Base-by-base conservation (phyloP, 2,888 invertebrate species). In the Euzophera pinguis region DNA sequence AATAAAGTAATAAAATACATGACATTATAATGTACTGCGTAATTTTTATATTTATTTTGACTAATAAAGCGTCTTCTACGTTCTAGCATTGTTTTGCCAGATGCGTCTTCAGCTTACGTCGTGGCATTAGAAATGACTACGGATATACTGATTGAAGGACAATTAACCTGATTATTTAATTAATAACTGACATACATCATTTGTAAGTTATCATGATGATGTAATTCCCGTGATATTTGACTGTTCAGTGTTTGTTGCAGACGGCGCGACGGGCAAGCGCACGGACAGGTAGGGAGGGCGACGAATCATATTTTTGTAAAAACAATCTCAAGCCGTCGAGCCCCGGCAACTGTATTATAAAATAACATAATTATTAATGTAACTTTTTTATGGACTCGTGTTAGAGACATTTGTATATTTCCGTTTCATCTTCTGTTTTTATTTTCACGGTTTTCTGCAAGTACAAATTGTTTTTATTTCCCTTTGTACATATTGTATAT, bases 391-490 rank as follows among this genome's bases (percentile, higher is more conserved):
- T 67, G 70, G 66, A 70, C 59, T 62, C 65, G 65, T 65, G 72
- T 72, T 61, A 65, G 62, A 59, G 65, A 57, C 54, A 50, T 73
- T 71, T 87, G 84, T 86, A 87, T 81, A 85, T 85, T 83, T 81
- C 81, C 69, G 74, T 84, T 82, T 77, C 7, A 71, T 65, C 65
- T 74, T 75, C 65, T 75, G 70, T 81, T 79, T 73, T 68, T 71
- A 73, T 80, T 84, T 78, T 84, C 81, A 86, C 84, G 76, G 77
- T 86, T 87, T 81, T 90, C 90, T 86, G 88, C 89, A 87, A 91
- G 91, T 91, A 91, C 91, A 91, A 91, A 91, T 88, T 89, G 87
- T 90, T 90, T 89, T 85, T 89, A 86, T 89, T 90, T 88, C 81
- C 80, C 83, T 78, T 69, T 91, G 90, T 90, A 90, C 82, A 91